Base-by-base conservation (phyloP, 2,113 vertebrate genomes). In the Halichoerus grypus region DNA sequence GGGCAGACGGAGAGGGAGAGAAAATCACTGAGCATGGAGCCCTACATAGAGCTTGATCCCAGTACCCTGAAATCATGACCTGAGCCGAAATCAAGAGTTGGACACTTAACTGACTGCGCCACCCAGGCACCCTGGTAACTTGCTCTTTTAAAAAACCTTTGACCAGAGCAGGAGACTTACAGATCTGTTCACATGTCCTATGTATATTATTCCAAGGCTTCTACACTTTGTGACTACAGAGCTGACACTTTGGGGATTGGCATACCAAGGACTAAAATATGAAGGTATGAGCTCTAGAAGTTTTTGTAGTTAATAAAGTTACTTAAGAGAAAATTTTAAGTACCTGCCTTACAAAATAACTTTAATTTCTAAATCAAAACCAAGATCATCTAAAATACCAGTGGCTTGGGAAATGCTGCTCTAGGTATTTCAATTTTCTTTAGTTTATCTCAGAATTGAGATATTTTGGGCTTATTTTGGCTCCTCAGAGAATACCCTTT, bases 191-290 rank as follows among this genome's bases (percentile, higher is more conserved):
- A 96, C 99, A 99, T 99, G 83, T 99, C 99, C 76, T 99, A 99
- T 49, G 99, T 99, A 97, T 99, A 99, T 98, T 99, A 99, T 94
- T 99, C 99, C 98, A 99, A 99, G 95, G 99, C 99, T 91, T 99
- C 99, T 95, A 99, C 99, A 93, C 99, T 99, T 99, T 99, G 99
- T 95, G 99, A 99, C 98, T 99, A 99, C 98, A 99, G 99, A 6
- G 99, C 99, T 96, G 99, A 99, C 98, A 99, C 99, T 99, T 72
- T 99, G 99, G 99, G 99, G 99, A 97, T 99, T 99, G 69, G 99
- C 99, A 96, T 99, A 99, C 79, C 99, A 99, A 97, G 99, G 99
- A 76, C 99, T 99, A 95, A 99, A 99, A 99, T 99, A 99, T 98
- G 99, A 99, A 99, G 99, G 99, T 99, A 97, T 98, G 98, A 24